Percentiles rank a stretch among this genome's conserved stretches.
Evolutionary conservation across 1,140 invertebrate species (phyloP).

Genomic region (Hesperophylax magnus): DNA sequence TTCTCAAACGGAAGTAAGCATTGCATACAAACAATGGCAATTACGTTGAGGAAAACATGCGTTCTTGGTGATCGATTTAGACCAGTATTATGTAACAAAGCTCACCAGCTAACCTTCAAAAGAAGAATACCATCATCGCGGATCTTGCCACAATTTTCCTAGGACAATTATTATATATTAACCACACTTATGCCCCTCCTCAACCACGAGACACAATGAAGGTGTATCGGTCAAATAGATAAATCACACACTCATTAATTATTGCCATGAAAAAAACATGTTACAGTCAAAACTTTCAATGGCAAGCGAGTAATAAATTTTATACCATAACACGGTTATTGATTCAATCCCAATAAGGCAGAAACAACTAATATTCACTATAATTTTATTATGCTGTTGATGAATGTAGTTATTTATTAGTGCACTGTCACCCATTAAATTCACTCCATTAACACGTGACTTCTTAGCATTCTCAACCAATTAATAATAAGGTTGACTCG

Average conservation of each 20-base stretch:
- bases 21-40: constrained; percentile 24
- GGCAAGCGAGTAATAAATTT: no score
- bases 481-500: neutral
- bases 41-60: constrained; percentile 23
- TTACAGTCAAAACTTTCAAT: no score
- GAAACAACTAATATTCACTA: no score
- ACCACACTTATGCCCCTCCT: neutral
- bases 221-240: neutral
- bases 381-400: no score
- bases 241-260: no score
- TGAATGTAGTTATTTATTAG: no score
- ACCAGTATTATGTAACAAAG: constrained; percentile 36
- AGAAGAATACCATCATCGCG: constrained; percentile 34
- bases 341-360: no score
- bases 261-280: no score
- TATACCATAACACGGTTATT: no score
- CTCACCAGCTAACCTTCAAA: constrained; percentile 24
- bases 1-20: constrained; percentile 2
- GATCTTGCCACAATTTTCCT: constrained; percentile 38
- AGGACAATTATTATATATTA: constrained; percentile 33
- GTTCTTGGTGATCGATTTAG: constrained; percentile 31
- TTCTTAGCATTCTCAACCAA: neutral
- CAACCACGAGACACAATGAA: constrained; percentile 3
- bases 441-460: neutral
- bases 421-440: no score